phyloP scores from a whole-genome alignment of 1,140 invertebrate genomes.

The Pectinophora gossypiella region DNA sequence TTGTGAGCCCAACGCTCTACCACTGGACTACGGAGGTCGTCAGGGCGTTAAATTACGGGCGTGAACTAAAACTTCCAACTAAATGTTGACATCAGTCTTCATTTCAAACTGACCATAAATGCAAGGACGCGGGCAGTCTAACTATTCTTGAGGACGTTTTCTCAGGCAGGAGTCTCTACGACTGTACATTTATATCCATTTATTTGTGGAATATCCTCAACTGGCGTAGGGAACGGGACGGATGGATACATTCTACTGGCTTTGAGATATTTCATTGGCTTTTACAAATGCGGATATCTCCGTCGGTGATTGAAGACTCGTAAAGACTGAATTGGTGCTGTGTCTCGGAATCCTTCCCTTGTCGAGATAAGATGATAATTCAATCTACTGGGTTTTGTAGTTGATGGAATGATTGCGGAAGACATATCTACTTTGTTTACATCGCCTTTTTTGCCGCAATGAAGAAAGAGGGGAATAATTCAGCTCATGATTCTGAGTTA shows the following conservation, averaged over 20 bases:
- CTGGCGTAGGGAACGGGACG: constrained; percentile 13
- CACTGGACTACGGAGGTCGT: no score
- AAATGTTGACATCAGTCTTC: not conserved
- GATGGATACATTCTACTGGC: constrained; percentile 26
- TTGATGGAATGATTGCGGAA: constrained; percentile 1
- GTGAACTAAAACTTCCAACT: no score
- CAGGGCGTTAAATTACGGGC: no score
- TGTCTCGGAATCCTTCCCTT: constrained; percentile 14
- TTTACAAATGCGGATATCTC: constrained; percentile 24
- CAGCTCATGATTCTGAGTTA: no score
- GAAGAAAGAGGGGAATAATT: no score
- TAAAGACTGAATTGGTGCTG: constrained; percentile 14
- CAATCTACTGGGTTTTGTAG: not conserved
- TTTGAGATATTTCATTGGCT: constrained; percentile 34
- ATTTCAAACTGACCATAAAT: not conserved
- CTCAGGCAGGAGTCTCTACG: constrained; percentile 16
- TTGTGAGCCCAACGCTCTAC: no score
- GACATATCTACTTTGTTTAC: no score
- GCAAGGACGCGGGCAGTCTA: no score
- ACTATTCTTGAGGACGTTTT: constrained; percentile 14
- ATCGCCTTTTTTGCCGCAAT: no score
- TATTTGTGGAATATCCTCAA: constrained; percentile 25
- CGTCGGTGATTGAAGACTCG: constrained; percentile 17
- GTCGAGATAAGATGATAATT: not conserved
- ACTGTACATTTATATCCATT: constrained; percentile 30